These are phyloP conservation scores for Oxyruncus cristatus DNA, from an alignment of 2,113 vertebrate genomes.

Conservation along the genomic window DNA sequence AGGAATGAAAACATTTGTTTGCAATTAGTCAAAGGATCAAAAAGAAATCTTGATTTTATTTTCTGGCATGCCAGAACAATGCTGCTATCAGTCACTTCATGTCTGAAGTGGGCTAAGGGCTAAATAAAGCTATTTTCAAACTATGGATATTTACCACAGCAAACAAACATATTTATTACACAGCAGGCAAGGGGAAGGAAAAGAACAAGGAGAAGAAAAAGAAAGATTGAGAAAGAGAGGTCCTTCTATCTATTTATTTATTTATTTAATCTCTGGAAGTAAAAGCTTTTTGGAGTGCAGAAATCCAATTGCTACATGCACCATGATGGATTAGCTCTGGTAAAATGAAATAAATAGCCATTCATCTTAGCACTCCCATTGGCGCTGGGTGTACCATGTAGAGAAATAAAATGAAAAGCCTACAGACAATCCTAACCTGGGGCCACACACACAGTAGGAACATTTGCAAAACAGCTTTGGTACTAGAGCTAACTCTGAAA, in stretches of 20 bases:
- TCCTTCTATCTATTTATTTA: conserved; percentile 52
- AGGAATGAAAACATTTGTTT: conserved; percentile 45
- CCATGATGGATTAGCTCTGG: conserved; percentile 66
- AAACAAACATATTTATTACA: conserved; percentile 45
- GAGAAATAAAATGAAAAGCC: conserved; percentile 35
- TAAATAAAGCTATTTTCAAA: conserved; percentile 68
- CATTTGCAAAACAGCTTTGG: background rate
- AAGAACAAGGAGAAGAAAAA: background rate
- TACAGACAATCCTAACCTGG: conserved; percentile 7
- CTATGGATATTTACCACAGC: conserved; percentile 61
- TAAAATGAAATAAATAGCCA: conserved; percentile 65
- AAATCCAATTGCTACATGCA: conserved; percentile 57
- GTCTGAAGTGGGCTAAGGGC: conserved; percentile 30
- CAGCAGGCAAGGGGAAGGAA: background rate
- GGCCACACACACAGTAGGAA: background rate
- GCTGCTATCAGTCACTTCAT: conserved; percentile 32
- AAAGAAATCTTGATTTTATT: conserved; percentile 32
- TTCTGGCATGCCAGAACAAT: conserved; percentile 16
- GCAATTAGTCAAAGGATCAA: conserved; percentile 63
- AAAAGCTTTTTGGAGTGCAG: conserved; percentile 34
- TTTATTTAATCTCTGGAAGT: conserved; percentile 66
- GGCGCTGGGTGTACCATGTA: background rate
- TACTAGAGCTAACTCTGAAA: background rate
- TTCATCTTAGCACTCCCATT: conserved; percentile 54
- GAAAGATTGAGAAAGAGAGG: conserved; percentile 4